Conservation (phyloP, 2,888 invertebrate species). For the Hirtodrosophila cameraria region DNA sequence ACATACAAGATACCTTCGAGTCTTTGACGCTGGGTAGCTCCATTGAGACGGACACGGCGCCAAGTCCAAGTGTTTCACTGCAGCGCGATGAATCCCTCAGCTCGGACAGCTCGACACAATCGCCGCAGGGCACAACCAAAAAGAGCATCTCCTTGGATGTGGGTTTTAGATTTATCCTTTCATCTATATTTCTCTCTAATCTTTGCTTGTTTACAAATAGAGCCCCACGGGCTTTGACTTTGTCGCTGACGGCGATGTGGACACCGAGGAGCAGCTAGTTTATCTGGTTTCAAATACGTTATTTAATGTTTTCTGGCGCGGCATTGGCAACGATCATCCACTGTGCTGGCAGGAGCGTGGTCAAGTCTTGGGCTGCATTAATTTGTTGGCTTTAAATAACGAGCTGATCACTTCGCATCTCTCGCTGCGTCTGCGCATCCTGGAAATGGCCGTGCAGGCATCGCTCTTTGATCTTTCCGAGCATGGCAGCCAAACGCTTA, state of each 20-base stretch:
- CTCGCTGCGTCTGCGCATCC: conserved; percentile 85
- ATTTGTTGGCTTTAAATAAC: conserved; percentile 86
- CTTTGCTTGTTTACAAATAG: conserved; percentile 25
- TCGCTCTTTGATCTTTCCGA: conserved; percentile 86
- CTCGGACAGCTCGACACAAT: conserved; percentile 82
- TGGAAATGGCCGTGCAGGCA: conserved; percentile 87
- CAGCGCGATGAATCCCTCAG: conserved; percentile 81
- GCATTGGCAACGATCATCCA: conserved; percentile 85
- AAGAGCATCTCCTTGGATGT: conserved; percentile 80
- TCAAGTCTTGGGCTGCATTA: conserved; percentile 87
- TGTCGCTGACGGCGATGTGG: conserved; percentile 81
- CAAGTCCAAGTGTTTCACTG: conserved; percentile 33
- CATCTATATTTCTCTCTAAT: neutral
- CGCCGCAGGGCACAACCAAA: conserved; percentile 69
- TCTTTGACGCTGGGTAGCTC: conserved; percentile 78
- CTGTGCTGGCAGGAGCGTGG: conserved; percentile 87
- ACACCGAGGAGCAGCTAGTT: conserved; percentile 86
- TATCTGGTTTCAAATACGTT: conserved; percentile 86
- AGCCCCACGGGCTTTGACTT: conserved; percentile 76
- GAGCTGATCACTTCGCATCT: conserved; percentile 86
- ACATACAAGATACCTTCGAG: conserved; percentile 84
- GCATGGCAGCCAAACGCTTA: conserved; percentile 83
- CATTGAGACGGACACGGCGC: conserved; percentile 66
- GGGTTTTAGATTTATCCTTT: neutral
- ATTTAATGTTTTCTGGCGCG: conserved; percentile 87